Evolutionary conservation across 2,888 invertebrate genomes (phyloP).

Genomic region (Keiferia lycopersicella): DNA sequence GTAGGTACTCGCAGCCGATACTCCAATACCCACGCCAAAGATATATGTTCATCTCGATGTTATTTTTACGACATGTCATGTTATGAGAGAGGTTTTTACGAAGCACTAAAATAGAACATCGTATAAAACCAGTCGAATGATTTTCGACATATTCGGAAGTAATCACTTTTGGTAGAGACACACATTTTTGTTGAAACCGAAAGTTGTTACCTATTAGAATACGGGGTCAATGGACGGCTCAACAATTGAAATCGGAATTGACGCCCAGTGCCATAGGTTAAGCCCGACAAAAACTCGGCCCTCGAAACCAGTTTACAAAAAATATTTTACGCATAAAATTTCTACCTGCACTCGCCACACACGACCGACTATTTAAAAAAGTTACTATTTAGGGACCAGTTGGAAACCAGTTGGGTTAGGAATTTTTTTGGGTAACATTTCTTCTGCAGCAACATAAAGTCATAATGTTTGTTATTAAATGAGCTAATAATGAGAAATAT

Average conservation of each 20-base stretch:
- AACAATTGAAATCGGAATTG: neutral
- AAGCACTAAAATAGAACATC: conserved; percentile 1
- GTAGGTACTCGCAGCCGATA: neutral
- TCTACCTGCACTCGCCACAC: conserved; percentile 32
- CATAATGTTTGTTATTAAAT: conserved; percentile 13
- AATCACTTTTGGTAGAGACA: neutral
- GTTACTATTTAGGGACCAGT: conserved; percentile 26
- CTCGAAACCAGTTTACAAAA: conserved; percentile 21
- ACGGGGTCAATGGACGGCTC: conserved; percentile 14
- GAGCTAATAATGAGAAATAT: conserved; percentile 13
- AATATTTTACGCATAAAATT: conserved; percentile 25
- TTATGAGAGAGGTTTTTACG: conserved; percentile 1
- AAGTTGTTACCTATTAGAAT: conserved; percentile 15
- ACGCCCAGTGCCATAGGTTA: conserved; percentile 15
- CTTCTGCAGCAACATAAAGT: conserved; percentile 6
- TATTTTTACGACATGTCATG: conserved; percentile 19
- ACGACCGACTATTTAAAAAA: conserved; percentile 21
- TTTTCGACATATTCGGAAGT: neutral
- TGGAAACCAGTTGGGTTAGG: conserved; percentile 23
- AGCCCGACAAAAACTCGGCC: conserved; percentile 19
- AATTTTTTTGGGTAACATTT: conserved; percentile 18
- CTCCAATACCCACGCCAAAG: conserved; percentile 26
- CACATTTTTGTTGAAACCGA: conserved; percentile 9
- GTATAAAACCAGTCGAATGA: neutral
- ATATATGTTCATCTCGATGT: conserved; percentile 24